Base-by-base conservation (phyloP, 64 coral and sea anemone genomes). In the Catalaphyllia jardinei region DNA sequence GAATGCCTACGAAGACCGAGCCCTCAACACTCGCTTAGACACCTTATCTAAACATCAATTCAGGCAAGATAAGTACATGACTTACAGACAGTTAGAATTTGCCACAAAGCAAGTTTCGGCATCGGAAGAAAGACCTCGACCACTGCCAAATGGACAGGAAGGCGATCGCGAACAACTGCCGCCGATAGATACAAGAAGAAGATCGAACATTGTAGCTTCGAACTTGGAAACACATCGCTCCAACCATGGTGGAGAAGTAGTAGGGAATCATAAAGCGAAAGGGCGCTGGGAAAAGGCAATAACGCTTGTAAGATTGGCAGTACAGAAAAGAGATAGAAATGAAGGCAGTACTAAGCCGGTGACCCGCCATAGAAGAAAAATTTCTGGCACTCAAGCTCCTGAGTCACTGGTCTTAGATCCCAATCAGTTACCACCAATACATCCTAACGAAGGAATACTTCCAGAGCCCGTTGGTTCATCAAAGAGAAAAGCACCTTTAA, bases 251-350 rank as follows among this genome's bases (percentile, higher is more conserved):
- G 76, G 61, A 17, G 46, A 88, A 16, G 13, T 14, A 38, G 67
- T 3, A 16, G 62, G 25, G 14, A 28, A 62, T 29, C 29, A 52
- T 11, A 87, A 76, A 31, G 86, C 42, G 14, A 79, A 97, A 83
- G 91, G 87, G 52, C 93, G 89, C 24, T 97, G 95, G 95, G 95
- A 97, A 65, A 97, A 97, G 75, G 95, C 95, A 13, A 83, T 97
- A 78, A 60, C 88, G 17, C 72, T 97, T 31, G 95, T 97, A 11
- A 55, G 92, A 72, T 31, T 93, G 49, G 95, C 95, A 15, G 77
- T 91, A n/a, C 91, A 87, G 39, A 93, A 87, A 16, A 76, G 87
- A 82, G 75, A 73, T n/a, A 24, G 76, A 87, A 71, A 82, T 17
- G 25, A 86, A 77, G 60, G 15, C 15, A 31, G 80, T 89, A 75